Evolutionary conservation across 2,888 invertebrate species (phyloP).

Genomic region (Mythimna pallens): DNA sequence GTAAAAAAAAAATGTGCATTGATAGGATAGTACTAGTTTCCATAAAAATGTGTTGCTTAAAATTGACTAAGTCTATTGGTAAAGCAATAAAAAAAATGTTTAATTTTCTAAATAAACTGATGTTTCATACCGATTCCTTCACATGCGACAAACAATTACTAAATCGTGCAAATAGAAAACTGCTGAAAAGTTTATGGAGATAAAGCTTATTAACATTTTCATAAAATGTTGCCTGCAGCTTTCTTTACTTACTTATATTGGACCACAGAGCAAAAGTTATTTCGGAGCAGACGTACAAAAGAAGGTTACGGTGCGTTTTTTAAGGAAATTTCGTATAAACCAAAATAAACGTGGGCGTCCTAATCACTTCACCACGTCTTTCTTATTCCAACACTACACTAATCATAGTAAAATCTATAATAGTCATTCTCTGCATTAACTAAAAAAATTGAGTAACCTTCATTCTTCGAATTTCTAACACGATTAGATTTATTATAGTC

Average conservation of each 20-base stretch:
- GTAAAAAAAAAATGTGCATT: not conserved
- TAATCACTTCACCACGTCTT: conserved; percentile 64
- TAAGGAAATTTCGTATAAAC: conserved; percentile 72
- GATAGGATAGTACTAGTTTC: not conserved
- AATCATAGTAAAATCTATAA: conserved; percentile 42
- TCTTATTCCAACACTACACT: conserved; percentile 40
- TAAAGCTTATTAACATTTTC: not conserved
- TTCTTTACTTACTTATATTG: conserved; percentile 33
- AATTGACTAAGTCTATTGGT: too few species aligned
- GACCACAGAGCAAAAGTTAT: conserved; percentile 65
- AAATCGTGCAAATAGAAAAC: not conserved
- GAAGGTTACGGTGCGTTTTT: conserved; percentile 72
- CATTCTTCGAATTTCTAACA: conserved; percentile 47
- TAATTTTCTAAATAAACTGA: too few species aligned
- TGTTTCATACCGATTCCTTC: not conserved
- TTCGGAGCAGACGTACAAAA: conserved; percentile 73
- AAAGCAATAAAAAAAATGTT: too few species aligned
- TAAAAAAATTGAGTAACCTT: conserved; percentile 43
- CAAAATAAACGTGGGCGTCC: conserved; percentile 68
- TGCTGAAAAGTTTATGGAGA: not conserved
- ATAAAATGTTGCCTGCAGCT: not conserved
- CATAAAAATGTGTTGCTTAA: not conserved
- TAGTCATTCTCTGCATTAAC: conserved; percentile 30
- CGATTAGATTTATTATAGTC: conserved; percentile 36
- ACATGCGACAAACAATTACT: too few species aligned